Conservation (phyloP, 1,140 invertebrate species). For the Aphaenogaster ashmeadi region DNA sequence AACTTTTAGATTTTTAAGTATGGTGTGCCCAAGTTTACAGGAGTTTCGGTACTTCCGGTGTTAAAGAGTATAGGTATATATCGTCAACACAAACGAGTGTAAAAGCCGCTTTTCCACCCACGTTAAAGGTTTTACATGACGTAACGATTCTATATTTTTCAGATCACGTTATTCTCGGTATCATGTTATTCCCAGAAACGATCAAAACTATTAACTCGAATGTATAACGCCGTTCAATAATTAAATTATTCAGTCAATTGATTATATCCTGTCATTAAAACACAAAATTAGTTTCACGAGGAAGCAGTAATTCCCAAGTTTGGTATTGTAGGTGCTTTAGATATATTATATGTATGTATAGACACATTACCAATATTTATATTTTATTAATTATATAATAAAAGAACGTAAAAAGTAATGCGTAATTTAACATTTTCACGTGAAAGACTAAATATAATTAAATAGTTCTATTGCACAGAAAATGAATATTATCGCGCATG, state of each 20-base stretch:
- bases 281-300: neutral
- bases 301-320: neutral
- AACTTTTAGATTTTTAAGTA: no score
- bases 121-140: neutral
- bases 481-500: neutral
- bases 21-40: no score
- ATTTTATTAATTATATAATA: neutral
- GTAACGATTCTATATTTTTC: neutral
- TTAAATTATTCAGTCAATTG: constrained; percentile 3
- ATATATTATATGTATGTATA: neutral
- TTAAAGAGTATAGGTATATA: neutral
- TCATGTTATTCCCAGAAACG: neutral
- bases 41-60: no score
- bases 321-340: neutral
- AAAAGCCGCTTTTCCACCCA: neutral
- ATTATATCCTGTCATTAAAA: neutral
- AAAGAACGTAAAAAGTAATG: neutral
- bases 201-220: neutral
- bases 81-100: neutral
- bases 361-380: neutral
- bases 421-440: neutral
- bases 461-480: neutral
- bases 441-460: neutral
- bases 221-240: neutral
- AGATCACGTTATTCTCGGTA: neutral